phyloP scores from a whole-genome alignment of 1,140 invertebrate genomes.

The Dufourea novaeangliae region DNA sequence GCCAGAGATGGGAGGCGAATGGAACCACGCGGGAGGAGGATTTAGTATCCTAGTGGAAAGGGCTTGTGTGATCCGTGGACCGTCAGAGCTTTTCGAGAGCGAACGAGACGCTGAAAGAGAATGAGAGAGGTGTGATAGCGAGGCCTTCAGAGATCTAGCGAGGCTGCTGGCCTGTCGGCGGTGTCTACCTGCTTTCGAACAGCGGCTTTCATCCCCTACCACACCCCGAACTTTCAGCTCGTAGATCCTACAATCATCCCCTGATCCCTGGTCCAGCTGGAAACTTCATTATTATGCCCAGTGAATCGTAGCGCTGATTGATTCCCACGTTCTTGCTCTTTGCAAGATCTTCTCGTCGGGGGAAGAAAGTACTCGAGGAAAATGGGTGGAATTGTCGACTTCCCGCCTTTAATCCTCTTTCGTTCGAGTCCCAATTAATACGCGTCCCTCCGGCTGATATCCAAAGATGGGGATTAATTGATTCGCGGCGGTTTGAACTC shows the following conservation, averaged over 20 bases:
- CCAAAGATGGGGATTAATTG: slow-evolving; percentile 38
- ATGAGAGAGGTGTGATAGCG: background rate
- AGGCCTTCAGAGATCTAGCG: background rate
- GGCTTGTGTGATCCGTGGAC: background rate
- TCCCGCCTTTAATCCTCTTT: slow-evolving; percentile 53
- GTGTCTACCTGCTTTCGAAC: background rate
- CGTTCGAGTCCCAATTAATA: slow-evolving; percentile 61
- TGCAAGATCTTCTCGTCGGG: background rate
- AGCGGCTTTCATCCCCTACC: background rate
- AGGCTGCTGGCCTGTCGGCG: background rate
- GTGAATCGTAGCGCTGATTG: background rate
- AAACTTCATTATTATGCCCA: background rate
- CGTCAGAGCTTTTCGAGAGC: slow-evolving; percentile 2
- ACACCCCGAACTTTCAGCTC: background rate
- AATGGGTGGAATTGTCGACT: accelerated
- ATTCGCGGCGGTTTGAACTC: slow-evolving; percentile 2
- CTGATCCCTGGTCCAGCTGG: background rate
- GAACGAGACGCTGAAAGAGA: slow-evolving; percentile 4
- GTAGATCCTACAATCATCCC: background rate
- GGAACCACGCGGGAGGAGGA: no score
- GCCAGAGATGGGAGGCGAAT: no score
- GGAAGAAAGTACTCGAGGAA: background rate
- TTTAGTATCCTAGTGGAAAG: background rate
- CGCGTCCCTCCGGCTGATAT: background rate
- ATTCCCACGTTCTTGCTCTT: background rate